A percentile compares a stretch with the other conserved stretches of the same genome.
Evolutionary conservation across 2,797 vertebrate genomes (phyloP).

Genomic region (Xenops minutus): DNA sequence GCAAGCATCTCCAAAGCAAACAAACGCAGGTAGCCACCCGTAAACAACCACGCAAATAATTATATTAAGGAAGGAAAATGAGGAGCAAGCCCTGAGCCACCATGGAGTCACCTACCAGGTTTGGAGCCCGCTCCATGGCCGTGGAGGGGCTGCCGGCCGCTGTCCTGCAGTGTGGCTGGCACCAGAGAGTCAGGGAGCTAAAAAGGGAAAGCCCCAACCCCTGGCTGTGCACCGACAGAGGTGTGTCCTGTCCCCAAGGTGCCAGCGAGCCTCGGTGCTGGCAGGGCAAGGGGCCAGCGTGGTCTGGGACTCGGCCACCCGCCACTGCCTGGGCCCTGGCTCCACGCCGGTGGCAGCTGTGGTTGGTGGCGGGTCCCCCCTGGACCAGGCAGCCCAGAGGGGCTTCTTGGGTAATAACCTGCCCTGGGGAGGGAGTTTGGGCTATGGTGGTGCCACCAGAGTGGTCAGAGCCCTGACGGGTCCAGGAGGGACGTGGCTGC

Average conservation of each 20-base stretch:
- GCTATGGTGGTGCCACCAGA: background rate
- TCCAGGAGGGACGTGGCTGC: rapidly evolving
- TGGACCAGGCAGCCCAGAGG: background rate
- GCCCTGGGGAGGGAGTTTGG: background rate
- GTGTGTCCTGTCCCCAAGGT: conserved; percentile 69
- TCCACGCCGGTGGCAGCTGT: background rate
- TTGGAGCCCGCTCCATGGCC: conserved; percentile 70
- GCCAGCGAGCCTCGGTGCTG: conserved; percentile 66
- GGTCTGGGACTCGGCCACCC: conserved; percentile 53
- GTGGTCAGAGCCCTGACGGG: rapidly evolving
- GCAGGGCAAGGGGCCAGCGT: conserved; percentile 66
- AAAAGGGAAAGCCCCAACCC: conserved; percentile 64
- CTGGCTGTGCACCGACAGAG: background rate
- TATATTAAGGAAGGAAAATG: background rate
- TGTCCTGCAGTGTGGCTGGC: conserved; percentile 53
- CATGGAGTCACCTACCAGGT: conserved; percentile 71
- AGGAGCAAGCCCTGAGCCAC: background rate
- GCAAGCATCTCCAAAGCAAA: conserved; percentile 64
- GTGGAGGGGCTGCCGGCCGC: conserved; percentile 21
- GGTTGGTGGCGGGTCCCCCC: rapidly evolving
- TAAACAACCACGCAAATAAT: conserved; percentile 33
- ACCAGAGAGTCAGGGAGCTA: conserved; percentile 51
- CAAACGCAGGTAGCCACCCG: conserved; percentile 46
- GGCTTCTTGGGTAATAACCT: background rate
- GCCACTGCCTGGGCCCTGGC: background rate